phyloP scores from a whole-genome alignment of 2,888 invertebrate species.

The Euzophera pinguis region DNA sequence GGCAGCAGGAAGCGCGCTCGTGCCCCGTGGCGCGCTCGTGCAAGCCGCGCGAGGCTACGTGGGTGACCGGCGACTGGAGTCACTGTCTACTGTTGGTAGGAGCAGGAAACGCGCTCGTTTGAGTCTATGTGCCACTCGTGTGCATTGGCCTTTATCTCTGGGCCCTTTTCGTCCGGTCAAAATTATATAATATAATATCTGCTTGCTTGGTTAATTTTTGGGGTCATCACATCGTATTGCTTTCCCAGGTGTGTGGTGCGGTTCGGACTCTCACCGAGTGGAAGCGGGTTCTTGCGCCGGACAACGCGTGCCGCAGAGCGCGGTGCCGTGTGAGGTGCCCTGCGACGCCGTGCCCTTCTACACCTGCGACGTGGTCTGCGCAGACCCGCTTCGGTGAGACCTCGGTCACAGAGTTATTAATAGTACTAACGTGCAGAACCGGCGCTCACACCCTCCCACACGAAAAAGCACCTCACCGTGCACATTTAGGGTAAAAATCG shows the following conservation, averaged over 20 bases:
- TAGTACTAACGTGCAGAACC: too few relatives aligned
- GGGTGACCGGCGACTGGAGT: slow-evolving; percentile 77
- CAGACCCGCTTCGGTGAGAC: slow-evolving; percentile 56
- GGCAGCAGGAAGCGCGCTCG: slow-evolving; percentile 21
- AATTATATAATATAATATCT: too few relatives aligned
- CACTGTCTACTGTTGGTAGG: slow-evolving; percentile 63
- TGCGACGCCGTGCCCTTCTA: slow-evolving; percentile 43
- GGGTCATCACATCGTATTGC: too few relatives aligned
- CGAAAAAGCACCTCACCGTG: too few relatives aligned
- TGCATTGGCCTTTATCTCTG: too few relatives aligned
- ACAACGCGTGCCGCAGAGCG: slow-evolving; percentile 55
- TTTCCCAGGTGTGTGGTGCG: slow-evolving; percentile 64
- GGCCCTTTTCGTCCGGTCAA: too few relatives aligned
- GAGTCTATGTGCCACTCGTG: too few relatives aligned
- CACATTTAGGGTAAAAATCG: too few relatives aligned
- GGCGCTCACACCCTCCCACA: too few relatives aligned
- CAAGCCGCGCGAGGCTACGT: slow-evolving; percentile 54
- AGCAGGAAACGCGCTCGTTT: too few relatives aligned
- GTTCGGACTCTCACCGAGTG: slow-evolving; percentile 60
- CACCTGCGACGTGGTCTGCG: slow-evolving; percentile 55
- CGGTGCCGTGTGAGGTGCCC: slow-evolving; percentile 51
- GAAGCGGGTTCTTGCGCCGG: slow-evolving; percentile 68
- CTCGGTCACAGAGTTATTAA: too few relatives aligned
- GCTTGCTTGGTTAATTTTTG: too few relatives aligned
- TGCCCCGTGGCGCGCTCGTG: slow-evolving; percentile 43